Evolutionary conservation across 1,140 invertebrate species (phyloP).

Genomic region (Drosophila ananassae): DNA sequence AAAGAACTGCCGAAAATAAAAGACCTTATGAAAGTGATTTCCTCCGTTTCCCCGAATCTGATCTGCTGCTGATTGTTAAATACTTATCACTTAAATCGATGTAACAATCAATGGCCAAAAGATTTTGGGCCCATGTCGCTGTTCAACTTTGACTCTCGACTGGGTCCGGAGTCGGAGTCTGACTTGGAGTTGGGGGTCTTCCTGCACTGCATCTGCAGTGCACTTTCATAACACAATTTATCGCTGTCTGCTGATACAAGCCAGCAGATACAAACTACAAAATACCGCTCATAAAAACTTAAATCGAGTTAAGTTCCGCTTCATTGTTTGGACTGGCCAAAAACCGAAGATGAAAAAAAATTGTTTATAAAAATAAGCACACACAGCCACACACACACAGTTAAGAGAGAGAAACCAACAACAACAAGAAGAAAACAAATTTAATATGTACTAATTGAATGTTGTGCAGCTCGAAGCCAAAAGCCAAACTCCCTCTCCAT

Average conservation of each 20-base stretch:
- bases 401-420: slow-evolving; percentile 39
- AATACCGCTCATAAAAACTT: slow-evolving; percentile 71
- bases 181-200: slow-evolving; percentile 24
- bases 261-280: slow-evolving; percentile 55
- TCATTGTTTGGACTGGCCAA: slow-evolving; percentile 60
- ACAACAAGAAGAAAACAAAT: slow-evolving; percentile 59
- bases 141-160: slow-evolving; percentile 49
- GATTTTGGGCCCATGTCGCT: slow-evolving; percentile 31
- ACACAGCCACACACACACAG: slow-evolving; percentile 3
- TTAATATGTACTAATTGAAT: slow-evolving; percentile 76
- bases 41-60: slow-evolving; percentile 9
- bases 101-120: slow-evolving; percentile 37
- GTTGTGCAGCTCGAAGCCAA: slow-evolving; percentile 53
- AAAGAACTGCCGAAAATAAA: slow-evolving; percentile 21
- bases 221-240: slow-evolving; percentile 72
- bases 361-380: slow-evolving; percentile 3
- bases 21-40: slow-evolving; percentile 40
- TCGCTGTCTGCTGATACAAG: slow-evolving; percentile 63
- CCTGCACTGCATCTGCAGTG: slow-evolving; percentile 43
- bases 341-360: slow-evolving; percentile 22
- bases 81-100: slow-evolving; percentile 44
- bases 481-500: slow-evolving; percentile 10
- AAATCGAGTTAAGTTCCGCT: slow-evolving; percentile 72
- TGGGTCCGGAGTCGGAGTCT: slow-evolving; percentile 4
- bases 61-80: slow-evolving; percentile 31